Conservation (phyloP, 92 coral and sea anemone species). For the Paramuricea clavata region DNA sequence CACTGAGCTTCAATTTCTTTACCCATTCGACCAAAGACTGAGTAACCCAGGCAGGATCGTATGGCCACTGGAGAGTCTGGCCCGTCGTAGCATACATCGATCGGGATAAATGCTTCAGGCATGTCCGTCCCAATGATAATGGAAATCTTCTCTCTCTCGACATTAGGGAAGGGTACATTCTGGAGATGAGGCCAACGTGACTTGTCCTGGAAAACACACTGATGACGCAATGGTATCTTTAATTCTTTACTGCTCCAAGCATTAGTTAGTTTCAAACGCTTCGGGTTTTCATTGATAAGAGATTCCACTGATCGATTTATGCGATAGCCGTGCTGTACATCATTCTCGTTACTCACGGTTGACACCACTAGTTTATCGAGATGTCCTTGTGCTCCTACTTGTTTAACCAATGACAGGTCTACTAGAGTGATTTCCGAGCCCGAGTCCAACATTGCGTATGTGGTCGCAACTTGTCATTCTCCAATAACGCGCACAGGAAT, state of each 20-base stretch:
- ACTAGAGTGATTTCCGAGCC: conserved; percentile 60
- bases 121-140: conserved; percentile 1
- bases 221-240: neutral
- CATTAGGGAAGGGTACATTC: conserved; percentile 39
- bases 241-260: conserved; percentile 50
- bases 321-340: conserved; percentile 38
- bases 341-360: conserved; percentile 41
- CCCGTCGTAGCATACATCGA: neutral
- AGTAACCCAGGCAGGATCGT: conserved; percentile 66
- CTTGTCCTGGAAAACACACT: neutral
- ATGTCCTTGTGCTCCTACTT: conserved; percentile 38
- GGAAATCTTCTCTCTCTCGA: neutral
- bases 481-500: too few relatives aligned
- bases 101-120: conserved; percentile 10
- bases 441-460: too few relatives aligned
- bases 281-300: conserved; percentile 19
- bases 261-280: conserved; percentile 23
- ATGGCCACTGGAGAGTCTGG: conserved; percentile 61
- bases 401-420: conserved; percentile 50
- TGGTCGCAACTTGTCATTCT: too few relatives aligned
- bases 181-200: conserved; percentile 34
- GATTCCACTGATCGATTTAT: conserved; percentile 44
- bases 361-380: conserved; percentile 32
- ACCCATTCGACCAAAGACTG: conserved; percentile 67
- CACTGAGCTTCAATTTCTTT: neutral